Percentiles rank a stretch among this genome's conserved stretches.
Evolutionary conservation across 2,888 invertebrate species (phyloP).

Genomic region (Caenorhabditis sp.): DNA sequence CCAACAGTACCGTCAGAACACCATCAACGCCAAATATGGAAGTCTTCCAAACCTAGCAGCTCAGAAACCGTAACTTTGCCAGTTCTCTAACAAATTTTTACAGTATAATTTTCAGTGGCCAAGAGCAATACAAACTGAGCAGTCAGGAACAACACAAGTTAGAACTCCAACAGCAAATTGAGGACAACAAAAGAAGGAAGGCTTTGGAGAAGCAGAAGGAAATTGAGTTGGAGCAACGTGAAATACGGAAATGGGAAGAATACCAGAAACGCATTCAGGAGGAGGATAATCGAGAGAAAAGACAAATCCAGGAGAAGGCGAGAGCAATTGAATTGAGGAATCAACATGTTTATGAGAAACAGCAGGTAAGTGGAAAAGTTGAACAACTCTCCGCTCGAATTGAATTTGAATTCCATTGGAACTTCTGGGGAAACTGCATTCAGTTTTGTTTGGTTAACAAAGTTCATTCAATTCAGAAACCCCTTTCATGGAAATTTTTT

Average conservation of each 20-base stretch:
- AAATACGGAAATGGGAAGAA: slow-evolving; percentile 69
- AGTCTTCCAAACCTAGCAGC: slow-evolving; percentile 56
- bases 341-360: slow-evolving; percentile 66
- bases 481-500: neutral
- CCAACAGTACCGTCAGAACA: slow-evolving; percentile 50
- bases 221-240: slow-evolving; percentile 72
- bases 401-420: neutral
- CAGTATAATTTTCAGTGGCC: slow-evolving; percentile 39
- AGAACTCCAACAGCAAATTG: slow-evolving; percentile 74
- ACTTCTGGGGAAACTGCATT: slow-evolving; percentile 1
- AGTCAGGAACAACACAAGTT: slow-evolving; percentile 68
- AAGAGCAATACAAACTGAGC: slow-evolving; percentile 21
- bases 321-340: slow-evolving; percentile 65
- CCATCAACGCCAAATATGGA: slow-evolving; percentile 47
- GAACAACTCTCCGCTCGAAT: neutral
- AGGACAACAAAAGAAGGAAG: slow-evolving; percentile 72
- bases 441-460: neutral
- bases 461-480: neutral
- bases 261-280: slow-evolving; percentile 64
- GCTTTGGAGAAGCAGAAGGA: slow-evolving; percentile 76
- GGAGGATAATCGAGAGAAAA: slow-evolving; percentile 70
- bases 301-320: slow-evolving; percentile 66
- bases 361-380: slow-evolving; percentile 44
- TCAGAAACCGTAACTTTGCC: slow-evolving; percentile 36
- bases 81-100: neutral